These are phyloP conservation scores for Agapornis canus DNA, from an alignment of 2,797 vertebrate species.

Conservation along the genomic window DNA sequence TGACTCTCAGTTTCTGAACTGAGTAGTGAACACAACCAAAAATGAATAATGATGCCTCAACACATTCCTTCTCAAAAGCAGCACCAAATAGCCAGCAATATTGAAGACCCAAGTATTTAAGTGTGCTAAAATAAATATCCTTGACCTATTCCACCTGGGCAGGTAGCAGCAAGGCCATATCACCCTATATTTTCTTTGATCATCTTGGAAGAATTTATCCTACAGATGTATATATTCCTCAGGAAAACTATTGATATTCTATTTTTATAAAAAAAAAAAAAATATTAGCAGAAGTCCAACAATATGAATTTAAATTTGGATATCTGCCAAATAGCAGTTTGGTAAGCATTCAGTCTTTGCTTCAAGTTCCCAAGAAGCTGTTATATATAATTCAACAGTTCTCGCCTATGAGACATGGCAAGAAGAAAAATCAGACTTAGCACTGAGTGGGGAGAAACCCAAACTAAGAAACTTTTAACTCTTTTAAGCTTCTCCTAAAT, in stretches of 20 bases:
- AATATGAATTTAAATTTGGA: not conserved
- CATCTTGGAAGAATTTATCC: not conserved
- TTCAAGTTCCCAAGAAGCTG: constrained; percentile 27
- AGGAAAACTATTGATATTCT: not conserved
- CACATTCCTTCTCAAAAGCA: not conserved
- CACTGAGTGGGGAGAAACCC: not conserved
- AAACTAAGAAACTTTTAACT: not conserved
- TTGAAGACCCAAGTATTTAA: not conserved
- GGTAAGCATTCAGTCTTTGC: constrained; percentile 27
- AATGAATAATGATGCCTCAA: not conserved
- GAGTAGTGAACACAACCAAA: not conserved
- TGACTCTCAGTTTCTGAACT: not conserved
- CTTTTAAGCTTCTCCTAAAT: not conserved
- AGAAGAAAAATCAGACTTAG: not conserved
- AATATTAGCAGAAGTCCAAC: not conserved
- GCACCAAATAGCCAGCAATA: not conserved
- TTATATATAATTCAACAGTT: constrained; percentile 17
- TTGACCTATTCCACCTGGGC: not conserved
- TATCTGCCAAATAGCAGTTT: not conserved
- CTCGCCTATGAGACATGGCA: not conserved
- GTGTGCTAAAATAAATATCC: not conserved
- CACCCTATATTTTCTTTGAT: not conserved
- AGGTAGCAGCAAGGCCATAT: not conserved
- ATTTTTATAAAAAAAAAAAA: constrained; percentile 10
- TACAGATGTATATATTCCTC: not conserved